These are phyloP conservation scores for Condylura cristata DNA, from an alignment of 2,113 vertebrate species.

Conservation along the genomic window DNA sequence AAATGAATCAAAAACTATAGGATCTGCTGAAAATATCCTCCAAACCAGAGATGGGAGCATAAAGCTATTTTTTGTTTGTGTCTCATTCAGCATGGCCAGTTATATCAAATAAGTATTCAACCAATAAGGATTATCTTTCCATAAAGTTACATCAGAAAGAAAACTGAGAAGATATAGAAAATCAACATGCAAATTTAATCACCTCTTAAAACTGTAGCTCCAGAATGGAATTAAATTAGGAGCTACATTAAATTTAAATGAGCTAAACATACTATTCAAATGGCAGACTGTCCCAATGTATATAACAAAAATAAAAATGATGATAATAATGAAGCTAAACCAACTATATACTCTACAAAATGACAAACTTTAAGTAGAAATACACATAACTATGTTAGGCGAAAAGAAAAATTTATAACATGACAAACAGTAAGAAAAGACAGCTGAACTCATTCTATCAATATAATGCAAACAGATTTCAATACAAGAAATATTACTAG, in stretches of 20 bases:
- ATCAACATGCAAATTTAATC: not conserved
- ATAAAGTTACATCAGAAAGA: constrained; percentile 22
- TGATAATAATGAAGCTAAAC: constrained; percentile 12
- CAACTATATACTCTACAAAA: not conserved
- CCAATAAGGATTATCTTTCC: not conserved
- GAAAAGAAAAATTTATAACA: not conserved
- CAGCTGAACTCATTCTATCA: not conserved
- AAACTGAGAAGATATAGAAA: not conserved
- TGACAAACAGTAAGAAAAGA: not conserved
- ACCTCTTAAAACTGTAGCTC: not conserved
- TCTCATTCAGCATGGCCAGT: not conserved
- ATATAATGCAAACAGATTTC: not conserved
- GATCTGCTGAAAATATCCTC: constrained; percentile 2
- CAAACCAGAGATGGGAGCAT: not conserved
- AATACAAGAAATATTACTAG: not conserved
- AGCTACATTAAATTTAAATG: not conserved
- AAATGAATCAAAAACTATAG: not conserved
- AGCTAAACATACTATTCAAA: not conserved
- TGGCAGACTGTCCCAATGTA: not conserved
- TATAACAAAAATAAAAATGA: not conserved
- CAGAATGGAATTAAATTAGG: not conserved
- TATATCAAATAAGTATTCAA: not conserved
- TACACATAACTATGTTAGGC: not conserved
- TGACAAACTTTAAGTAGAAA: not conserved
- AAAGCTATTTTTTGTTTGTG: not conserved